These are phyloP conservation scores for Colinus virginianus DNA, from an alignment of 2,113 vertebrate species.

Conservation along the genomic window DNA sequence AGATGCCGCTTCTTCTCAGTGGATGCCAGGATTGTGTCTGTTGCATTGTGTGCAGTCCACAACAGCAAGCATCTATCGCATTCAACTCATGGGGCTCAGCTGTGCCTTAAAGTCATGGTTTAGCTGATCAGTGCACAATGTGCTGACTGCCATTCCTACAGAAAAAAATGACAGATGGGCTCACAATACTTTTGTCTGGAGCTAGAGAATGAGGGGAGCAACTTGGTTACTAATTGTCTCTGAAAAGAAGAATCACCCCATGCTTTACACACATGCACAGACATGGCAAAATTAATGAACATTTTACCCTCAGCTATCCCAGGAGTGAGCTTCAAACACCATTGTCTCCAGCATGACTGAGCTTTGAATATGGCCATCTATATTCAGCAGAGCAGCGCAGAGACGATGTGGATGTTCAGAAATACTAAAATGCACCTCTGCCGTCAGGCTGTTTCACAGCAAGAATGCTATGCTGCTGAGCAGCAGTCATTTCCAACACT, in stretches of 20 bases:
- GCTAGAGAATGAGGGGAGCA: neutral
- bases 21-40: neutral
- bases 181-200: neutral
- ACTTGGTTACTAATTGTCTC: constrained; percentile 41
- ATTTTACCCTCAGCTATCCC: constrained; percentile 12
- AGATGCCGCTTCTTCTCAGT: neutral
- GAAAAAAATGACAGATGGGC: constrained; percentile 63
- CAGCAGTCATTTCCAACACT: neutral
- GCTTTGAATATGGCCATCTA: neutral
- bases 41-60: constrained; percentile 15
- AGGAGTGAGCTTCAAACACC: neutral
- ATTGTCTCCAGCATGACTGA: neutral
- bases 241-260: neutral
- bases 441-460: neutral
- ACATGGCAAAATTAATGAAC: neutral
- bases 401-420: fast-evolving
- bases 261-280: neutral
- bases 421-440: neutral
- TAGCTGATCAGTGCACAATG: constrained; percentile 19
- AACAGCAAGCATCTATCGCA: constrained; percentile 33
- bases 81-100: constrained; percentile 15
- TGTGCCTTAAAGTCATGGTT: constrained; percentile 28
- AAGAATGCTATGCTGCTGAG: neutral
- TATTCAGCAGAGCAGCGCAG: neutral
- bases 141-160: constrained; percentile 41